Base-by-base conservation (phyloP, 2,888 invertebrate species). In the Amphimallon solstitiale region DNA sequence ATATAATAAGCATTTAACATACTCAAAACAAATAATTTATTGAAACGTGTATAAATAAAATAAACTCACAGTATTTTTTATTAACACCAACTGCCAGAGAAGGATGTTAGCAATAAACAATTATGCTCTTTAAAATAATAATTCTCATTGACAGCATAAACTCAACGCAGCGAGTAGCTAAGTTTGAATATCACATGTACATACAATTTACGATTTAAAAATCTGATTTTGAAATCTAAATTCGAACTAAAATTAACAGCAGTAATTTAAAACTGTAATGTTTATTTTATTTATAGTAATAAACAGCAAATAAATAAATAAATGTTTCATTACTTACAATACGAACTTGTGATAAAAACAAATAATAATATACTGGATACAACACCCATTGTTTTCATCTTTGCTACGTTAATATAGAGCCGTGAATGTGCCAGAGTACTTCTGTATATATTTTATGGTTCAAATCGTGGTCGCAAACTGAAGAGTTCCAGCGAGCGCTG, bases 401-500 rank as follows among this genome's bases (percentile, higher is more conserved):
- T 49, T 60, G 61, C 60, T 59, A 64, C 64, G 45, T 17, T 46
- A 37, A n/a, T 19, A 48, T 29, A 40, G 15, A 38, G 38, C 29
- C 21, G 63, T 51, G 9, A 23, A 37, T 37, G 38, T 35, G 19
- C 54, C 48, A 19, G 40, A 37, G 12, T 65, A 40, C 35, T 59
- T 65, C 59, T 65, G 29, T 29, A 9, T 60, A 43, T 43, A 34
- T 60, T 43, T 64, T 56, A 54, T 43, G 43, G 65, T 51, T 63
- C 63, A 69, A 66, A 69, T 64, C 68, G 69, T 68, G 65, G 63
- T 69, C 73, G 75, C 75, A 67, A 69, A 77, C 76, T 77, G 75
- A 75, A 73, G 70, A 69, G 70, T 73, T 71, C 71, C 69, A 70
- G 71, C 72, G 70, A 56, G 73, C 72, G 74, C 74, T 69, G 74